A percentile compares a stretch with the other conserved stretches of the same genome.
Conservation (phyloP, 2,888 invertebrate genomes). For the Chaetoderma sp. region DNA sequence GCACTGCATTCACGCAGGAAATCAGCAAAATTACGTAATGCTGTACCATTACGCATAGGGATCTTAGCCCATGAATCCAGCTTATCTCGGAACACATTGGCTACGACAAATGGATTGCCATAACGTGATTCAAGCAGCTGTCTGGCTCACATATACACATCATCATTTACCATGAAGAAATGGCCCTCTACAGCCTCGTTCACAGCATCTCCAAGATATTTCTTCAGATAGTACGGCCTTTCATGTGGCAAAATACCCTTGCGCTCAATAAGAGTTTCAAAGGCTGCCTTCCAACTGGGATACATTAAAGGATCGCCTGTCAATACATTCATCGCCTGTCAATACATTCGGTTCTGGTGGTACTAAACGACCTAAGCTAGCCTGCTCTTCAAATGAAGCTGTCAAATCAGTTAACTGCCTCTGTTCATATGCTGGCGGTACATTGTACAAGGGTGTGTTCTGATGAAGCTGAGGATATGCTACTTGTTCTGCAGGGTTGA, state of each 20-base stretch:
- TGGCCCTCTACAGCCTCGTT: constrained; percentile 33
- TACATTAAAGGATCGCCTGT: constrained; percentile 32
- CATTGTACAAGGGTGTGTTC: no score
- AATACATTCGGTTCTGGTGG: constrained; percentile 22
- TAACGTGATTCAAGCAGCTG: constrained; percentile 29
- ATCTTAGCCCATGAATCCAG: constrained; percentile 32
- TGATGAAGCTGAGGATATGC: no score
- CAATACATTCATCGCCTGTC: no score
- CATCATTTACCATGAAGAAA: constrained; percentile 24
- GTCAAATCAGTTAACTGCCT: no score
- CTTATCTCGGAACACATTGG: constrained; percentile 27
- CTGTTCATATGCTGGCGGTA: no score
- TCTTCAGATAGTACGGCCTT: constrained; percentile 34
- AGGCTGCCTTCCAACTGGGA: constrained; percentile 34
- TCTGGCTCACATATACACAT: constrained; percentile 29
- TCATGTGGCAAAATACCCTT: constrained; percentile 29
- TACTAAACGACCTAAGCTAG: constrained; percentile 14
- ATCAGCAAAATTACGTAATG: constrained; percentile 18
- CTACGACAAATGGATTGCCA: constrained; percentile 33
- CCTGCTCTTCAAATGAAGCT: neutral
- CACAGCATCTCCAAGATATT: constrained; percentile 34
- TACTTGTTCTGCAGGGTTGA: no score
- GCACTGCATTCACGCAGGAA: no score
- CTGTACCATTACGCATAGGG: constrained; percentile 17
- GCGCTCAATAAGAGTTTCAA: constrained; percentile 29